phyloP scores from a whole-genome alignment of 2,113 vertebrate species.

The Melanerpes formicivorus region DNA sequence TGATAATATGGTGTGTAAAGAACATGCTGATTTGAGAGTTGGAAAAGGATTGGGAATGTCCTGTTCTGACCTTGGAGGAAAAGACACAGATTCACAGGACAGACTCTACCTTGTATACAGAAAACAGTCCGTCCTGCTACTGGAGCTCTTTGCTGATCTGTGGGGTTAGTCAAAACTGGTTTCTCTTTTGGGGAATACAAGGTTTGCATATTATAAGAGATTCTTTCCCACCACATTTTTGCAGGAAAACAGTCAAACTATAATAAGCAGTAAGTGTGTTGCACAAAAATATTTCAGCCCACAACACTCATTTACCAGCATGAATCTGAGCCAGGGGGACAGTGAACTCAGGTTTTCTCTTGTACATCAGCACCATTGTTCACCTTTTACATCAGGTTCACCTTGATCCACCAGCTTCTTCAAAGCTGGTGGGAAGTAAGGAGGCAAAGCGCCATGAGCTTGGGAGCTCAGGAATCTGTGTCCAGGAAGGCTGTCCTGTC shows the following conservation, averaged over 20 bases:
- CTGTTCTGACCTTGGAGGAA: neutral
- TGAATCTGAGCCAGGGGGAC: neutral
- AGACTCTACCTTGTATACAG: neutral
- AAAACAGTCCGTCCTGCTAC: neutral
- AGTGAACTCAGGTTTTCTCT: neutral
- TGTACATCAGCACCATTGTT: fast-evolving
- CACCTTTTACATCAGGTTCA: neutral
- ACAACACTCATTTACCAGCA: neutral
- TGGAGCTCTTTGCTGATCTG: fast-evolving
- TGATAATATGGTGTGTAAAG: neutral
- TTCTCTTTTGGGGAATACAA: neutral
- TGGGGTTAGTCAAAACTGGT: neutral
- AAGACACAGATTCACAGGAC: neutral
- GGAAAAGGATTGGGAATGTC: neutral
- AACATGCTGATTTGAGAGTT: neutral
- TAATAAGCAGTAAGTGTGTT: neutral
- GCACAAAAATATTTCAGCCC: neutral
- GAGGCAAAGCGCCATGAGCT: neutral
- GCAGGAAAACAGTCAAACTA: neutral
- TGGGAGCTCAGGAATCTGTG: neutral
- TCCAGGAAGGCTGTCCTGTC: neutral
- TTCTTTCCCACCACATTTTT: neutral
- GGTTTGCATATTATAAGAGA: neutral
- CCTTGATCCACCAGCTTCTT: neutral
- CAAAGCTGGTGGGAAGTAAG: neutral